Percentiles rank a stretch among this genome's conserved stretches.
Conservation (phyloP, 64 coral and sea anemone genomes). For the Dendrophyllia cribrosa region DNA sequence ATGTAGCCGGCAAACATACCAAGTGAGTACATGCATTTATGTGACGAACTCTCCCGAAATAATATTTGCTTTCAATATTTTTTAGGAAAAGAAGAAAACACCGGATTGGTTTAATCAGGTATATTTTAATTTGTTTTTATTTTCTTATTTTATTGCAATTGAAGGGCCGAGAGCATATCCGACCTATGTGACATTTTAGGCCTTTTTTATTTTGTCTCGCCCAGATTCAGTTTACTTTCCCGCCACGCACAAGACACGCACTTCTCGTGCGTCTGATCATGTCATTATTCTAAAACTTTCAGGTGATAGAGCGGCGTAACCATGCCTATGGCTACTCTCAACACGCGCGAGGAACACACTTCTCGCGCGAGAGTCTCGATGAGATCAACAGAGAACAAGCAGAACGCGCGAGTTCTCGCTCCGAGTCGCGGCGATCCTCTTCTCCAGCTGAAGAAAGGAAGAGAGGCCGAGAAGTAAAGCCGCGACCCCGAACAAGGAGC, state of each 20-base stretch:
- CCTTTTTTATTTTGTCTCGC: no score
- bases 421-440: conserved; percentile 18
- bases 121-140: neutral
- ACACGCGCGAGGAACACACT: conserved; percentile 86
- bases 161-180: no score
- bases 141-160: neutral
- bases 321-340: conserved; percentile 85
- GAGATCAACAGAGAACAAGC: conserved; percentile 67
- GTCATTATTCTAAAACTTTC: neutral
- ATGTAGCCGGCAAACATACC: no score
- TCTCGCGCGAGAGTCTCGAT: conserved; percentile 84
- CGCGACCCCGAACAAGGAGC: conserved; percentile 21
- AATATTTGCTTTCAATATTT: neutral
- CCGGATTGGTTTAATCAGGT: conserved; percentile 65
- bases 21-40: no score
- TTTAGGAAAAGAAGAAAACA: conserved; percentile 35
- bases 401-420: conserved; percentile 38
- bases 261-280: neutral
- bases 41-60: no score
- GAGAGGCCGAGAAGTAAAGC: neutral
- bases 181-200: no score
- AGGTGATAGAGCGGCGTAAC: conserved; percentile 82
- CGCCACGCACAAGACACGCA: no score
- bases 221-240: no score
- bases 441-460: conserved; percentile 25